phyloP scores from a whole-genome alignment of 2,113 vertebrate species.

The Anthoscopus minutus region DNA sequence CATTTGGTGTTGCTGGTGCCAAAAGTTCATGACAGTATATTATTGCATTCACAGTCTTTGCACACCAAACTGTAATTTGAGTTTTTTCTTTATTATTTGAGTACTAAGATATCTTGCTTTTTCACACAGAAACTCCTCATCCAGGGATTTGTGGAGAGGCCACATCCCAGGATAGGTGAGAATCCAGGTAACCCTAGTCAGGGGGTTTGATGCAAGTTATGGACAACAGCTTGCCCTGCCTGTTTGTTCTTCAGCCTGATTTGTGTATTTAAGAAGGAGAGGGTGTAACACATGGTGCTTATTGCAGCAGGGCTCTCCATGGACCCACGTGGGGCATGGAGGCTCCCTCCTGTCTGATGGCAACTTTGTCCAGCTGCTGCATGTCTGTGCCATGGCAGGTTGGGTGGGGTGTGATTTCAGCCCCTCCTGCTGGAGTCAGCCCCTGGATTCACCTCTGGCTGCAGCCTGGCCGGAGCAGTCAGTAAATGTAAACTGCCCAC shows the following conservation, averaged over 20 bases:
- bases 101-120: neutral
- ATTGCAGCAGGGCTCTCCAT: neutral
- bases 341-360: neutral
- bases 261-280: neutral
- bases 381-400: neutral
- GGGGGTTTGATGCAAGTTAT: neutral
- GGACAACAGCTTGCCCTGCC: neutral
- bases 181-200: neutral
- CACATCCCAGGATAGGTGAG: neutral
- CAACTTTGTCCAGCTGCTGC: neutral
- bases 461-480: neutral
- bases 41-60: neutral
- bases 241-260: neutral
- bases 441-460: neutral
- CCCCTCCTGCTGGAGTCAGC: neutral
- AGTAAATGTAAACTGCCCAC: neutral
- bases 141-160: neutral
- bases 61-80: neutral
- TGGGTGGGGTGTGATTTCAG: neutral
- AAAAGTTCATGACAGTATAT: neutral
- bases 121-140: neutral
- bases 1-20: neutral
- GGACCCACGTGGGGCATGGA: fast-evolving
- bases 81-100: neutral
- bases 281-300: neutral